Evolutionary conservation across 2,797 vertebrate genomes (phyloP).

Genomic region (Phrynocephalus forsythii): DNA sequence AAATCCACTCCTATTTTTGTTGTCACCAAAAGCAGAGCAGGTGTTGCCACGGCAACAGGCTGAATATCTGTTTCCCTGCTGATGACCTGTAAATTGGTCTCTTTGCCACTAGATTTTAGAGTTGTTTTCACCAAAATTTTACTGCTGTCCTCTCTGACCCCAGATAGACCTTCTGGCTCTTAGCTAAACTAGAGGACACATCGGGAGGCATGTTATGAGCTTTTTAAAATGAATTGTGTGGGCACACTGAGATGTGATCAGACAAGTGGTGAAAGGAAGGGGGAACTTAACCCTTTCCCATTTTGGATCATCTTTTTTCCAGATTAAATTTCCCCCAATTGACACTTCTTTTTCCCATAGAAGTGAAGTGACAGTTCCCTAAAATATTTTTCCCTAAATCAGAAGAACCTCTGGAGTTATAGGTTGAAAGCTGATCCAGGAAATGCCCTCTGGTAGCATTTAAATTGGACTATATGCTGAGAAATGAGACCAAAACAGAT

Average conservation of each 20-base stretch:
- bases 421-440: no score
- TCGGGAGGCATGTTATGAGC: not conserved
- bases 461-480: not conserved
- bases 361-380: not conserved
- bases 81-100: slow-evolving; percentile 14
- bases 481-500: no score
- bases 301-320: not conserved
- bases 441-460: not conserved
- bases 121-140: not conserved
- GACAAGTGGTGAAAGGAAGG: not conserved
- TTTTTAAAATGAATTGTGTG: not conserved
- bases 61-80: not conserved
- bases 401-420: not conserved
- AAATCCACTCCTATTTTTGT: not conserved
- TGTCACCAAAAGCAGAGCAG: not conserved
- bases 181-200: not conserved
- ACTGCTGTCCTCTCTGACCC: not conserved
- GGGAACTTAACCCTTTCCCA: not conserved
- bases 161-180: not conserved
- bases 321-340: not conserved
- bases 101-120: slow-evolving; percentile 8
- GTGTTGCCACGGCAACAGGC: not conserved
- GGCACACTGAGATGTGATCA: not conserved
- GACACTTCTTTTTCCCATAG: not conserved
- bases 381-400: no score